Evolutionary conservation across 2,113 vertebrate species (phyloP), one percentile per base, ranked within the genome.

Genomic region (Lutjanus erythropterus): DNA sequence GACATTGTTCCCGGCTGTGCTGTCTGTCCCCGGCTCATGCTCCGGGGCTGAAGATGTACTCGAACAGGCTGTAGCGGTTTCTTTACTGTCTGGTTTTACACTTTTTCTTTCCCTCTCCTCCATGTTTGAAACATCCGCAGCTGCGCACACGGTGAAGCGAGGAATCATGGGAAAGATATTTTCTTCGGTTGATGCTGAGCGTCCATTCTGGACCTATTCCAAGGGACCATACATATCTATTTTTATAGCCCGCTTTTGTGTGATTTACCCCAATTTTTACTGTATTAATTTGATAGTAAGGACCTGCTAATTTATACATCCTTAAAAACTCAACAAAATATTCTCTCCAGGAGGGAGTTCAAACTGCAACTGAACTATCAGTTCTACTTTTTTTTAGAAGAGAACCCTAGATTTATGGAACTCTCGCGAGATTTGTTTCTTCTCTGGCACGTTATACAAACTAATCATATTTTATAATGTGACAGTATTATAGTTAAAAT

Each of bases 81-180:
- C 71, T 60, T 88, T 33, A 3, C 37, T 71, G 50, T 86, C 44
- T 71, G 67, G 0, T 1, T 71, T 61, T 0, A 0, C 41, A 4
- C 2, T 23, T 55, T 81, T 42, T 56, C 88, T 86, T 76, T 90
- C 93, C 29, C 84, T 88, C 81, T 95, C 94, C 94, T 96, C 95
- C 95, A 96, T 97, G 89, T 95, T 95, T 94, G 84, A 95, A 96
- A 93, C 83, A 86, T 80, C 89, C 90, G 90, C 92, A 93, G 81
- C 31, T 9, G 19, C 15, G 3, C 42, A n/a, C 50, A 46, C 55
- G 6, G 4, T 31, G 46, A 65, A n/a, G 87, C 60, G 6, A 67
- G 19, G 87, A 10, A 88, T 72, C 8, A 86, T 93, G 93, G 94
- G 94, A 91, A 87, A 64, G 3, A 14, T 25, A 3, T 12, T 3